A percentile compares a stretch with the other conserved stretches of the same genome.
Evolutionary conservation across 64 coral and sea anemone species (phyloP).

Genomic region (Catalaphyllia jardinei): DNA sequence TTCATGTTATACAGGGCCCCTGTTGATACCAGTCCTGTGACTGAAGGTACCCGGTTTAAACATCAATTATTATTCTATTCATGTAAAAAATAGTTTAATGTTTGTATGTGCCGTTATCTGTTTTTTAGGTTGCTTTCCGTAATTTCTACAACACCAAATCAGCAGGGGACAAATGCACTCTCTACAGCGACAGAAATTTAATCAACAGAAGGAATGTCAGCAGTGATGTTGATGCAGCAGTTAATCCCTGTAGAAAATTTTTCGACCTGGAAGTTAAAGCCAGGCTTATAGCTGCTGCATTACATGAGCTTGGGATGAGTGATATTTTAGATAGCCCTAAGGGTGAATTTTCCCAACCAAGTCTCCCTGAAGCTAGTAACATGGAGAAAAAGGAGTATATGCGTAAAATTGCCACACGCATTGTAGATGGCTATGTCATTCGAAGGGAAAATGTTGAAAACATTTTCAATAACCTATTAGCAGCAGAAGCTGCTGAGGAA

Average conservation of each 20-base stretch:
- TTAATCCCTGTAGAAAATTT: slow-evolving; percentile 51
- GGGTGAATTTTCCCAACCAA: not conserved
- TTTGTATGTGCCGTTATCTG: not conserved
- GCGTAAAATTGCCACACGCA: slow-evolving; percentile 37
- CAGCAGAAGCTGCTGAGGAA: slow-evolving; percentile 40
- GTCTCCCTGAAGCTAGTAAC: slow-evolving; percentile 2
- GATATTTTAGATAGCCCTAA: slow-evolving; percentile 14
- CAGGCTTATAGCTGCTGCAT: slow-evolving; percentile 65
- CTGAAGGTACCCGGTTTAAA: too few relatives aligned
- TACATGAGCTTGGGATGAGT: slow-evolving; percentile 61
- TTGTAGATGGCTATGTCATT: slow-evolving; percentile 50
- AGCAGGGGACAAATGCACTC: slow-evolving; percentile 66
- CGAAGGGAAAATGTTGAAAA: slow-evolving; percentile 37
- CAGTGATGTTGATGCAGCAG: slow-evolving; percentile 44
- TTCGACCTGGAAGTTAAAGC: slow-evolving; percentile 62
- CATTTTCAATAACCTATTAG: slow-evolving; percentile 45
- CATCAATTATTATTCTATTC: too few relatives aligned
- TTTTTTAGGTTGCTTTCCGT: slow-evolving; percentile 57
- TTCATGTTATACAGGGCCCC: too few relatives aligned
- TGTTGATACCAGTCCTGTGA: too few relatives aligned
- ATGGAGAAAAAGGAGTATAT: slow-evolving; percentile 34
- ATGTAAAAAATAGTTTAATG: too few relatives aligned
- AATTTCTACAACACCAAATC: slow-evolving; percentile 54
- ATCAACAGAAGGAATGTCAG: slow-evolving; percentile 74
- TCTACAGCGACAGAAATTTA: slow-evolving; percentile 64